These are phyloP conservation scores for Onychostoma macrolepis DNA, from an alignment of 2,113 vertebrate species.

Conservation along the genomic window DNA sequence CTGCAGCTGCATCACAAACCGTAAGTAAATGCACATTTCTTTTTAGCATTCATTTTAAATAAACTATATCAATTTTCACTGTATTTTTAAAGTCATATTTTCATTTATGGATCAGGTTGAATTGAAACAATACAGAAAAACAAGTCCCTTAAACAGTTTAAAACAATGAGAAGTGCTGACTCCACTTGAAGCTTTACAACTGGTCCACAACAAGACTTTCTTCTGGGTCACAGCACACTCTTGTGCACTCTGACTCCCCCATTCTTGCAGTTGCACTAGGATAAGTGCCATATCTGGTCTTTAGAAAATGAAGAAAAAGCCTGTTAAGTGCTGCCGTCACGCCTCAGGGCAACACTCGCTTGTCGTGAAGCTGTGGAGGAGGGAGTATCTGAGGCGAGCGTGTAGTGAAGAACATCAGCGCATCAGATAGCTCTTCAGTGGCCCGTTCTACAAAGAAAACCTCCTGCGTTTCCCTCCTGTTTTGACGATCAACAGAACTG, in stretches of 20 bases:
- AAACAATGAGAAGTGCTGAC: neutral
- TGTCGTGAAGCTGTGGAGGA: constrained; percentile 24
- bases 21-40: too few relatives aligned
- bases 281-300: constrained; percentile 46
- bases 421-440: constrained; percentile 19
- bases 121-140: neutral
- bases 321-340: constrained; percentile 37
- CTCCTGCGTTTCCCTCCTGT: neutral
- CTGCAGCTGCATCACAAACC: too few relatives aligned
- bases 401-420: constrained; percentile 21
- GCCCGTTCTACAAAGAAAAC: neutral
- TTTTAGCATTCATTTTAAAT: neutral
- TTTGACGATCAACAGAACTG: neutral
- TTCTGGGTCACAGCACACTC: constrained; percentile 24
- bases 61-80: neutral
- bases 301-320: constrained; percentile 39
- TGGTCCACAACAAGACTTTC: neutral
- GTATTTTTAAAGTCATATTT: neutral
- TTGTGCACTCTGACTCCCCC: constrained; percentile 10
- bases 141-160: neutral
- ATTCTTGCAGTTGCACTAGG: constrained; percentile 6
- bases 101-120: neutral
- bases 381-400: constrained; percentile 10
- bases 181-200: constrained; percentile 26
- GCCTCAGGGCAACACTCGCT: constrained; percentile 27